phyloP scores from a whole-genome alignment of 1,140 invertebrate genomes.

The Lepidurus apus region DNA sequence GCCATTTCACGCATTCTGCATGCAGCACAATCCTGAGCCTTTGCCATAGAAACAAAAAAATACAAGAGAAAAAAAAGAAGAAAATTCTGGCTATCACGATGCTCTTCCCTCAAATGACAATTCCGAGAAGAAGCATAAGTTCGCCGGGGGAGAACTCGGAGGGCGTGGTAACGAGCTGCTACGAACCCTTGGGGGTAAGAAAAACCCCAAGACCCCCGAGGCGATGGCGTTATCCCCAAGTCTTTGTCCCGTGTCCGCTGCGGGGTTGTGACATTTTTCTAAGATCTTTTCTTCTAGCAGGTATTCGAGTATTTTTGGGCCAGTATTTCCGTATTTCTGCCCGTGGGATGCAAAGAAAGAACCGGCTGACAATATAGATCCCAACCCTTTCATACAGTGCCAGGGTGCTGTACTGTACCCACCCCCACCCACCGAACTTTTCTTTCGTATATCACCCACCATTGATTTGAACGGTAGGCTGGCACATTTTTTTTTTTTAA shows the following conservation, averaged over 20 bases:
- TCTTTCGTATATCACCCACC: not conserved
- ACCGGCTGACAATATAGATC: not conserved
- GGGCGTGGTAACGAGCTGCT: slow-evolving; percentile 8
- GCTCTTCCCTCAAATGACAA: not conserved
- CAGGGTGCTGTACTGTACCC: not conserved
- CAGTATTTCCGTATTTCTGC: not conserved
- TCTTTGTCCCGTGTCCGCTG: not conserved
- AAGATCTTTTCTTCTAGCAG: not conserved
- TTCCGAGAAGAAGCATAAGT: not conserved
- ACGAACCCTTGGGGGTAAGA: not conserved
- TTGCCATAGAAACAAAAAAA: not conserved
- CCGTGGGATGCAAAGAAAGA: not conserved
- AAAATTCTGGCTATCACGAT: not conserved
- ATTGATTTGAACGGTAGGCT: not conserved
- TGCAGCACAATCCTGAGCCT: not conserved
- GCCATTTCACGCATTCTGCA: slow-evolving; percentile 18
- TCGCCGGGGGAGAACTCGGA: not conserved
- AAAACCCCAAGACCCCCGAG: not conserved
- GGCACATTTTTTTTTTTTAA: no score
- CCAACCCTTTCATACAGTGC: not conserved
- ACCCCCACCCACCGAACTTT: not conserved
- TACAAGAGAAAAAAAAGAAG: not conserved
- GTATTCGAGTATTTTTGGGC: not conserved
- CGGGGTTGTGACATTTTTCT: not conserved
- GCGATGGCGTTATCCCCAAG: not conserved